Percentiles rank a stretch among this genome's conserved stretches.
Evolutionary conservation across 2,888 invertebrate genomes (phyloP).

Genomic region (Taenaris catops): DNA sequence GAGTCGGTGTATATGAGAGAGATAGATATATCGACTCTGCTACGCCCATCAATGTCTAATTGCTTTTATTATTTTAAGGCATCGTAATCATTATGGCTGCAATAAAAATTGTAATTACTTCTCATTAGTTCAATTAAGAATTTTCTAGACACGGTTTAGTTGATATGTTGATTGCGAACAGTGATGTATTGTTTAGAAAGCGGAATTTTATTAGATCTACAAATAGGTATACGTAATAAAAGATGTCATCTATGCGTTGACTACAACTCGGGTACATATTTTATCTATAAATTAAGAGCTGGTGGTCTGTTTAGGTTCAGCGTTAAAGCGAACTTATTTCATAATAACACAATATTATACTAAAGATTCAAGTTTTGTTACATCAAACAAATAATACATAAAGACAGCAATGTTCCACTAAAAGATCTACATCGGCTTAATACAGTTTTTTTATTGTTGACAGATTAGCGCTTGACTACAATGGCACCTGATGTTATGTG

Average conservation of each 20-base stretch:
- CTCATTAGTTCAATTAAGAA: slow-evolving; percentile 80
- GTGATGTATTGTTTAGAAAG: slow-evolving; percentile 64
- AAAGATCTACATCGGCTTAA: no score
- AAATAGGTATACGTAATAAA: not conserved
- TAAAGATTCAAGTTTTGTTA: no score
- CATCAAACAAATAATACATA: no score
- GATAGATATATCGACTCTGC: slow-evolving; percentile 50
- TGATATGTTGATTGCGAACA: slow-evolving; percentile 71
- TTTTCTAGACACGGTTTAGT: slow-evolving; percentile 75
- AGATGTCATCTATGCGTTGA: not conserved
- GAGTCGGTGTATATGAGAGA: slow-evolving; percentile 39
- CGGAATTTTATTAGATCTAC: slow-evolving; percentile 32
- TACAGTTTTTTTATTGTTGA: no score
- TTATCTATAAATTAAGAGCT: not conserved
- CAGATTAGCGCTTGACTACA: no score
- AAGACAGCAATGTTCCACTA: no score
- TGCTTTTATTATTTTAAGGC: slow-evolving; percentile 80
- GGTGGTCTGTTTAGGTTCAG: not conserved
- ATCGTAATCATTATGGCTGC: slow-evolving; percentile 78
- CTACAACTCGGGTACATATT: not conserved
- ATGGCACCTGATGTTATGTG: no score
- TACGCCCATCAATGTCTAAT: slow-evolving; percentile 76
- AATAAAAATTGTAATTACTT: slow-evolving; percentile 80
- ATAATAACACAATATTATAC: no score
- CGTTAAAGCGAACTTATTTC: not conserved